A percentile compares a stretch with the other conserved stretches of the same genome.
Conservation (phyloP, 2,797 vertebrate species). For the Poliocrania exsul region DNA sequence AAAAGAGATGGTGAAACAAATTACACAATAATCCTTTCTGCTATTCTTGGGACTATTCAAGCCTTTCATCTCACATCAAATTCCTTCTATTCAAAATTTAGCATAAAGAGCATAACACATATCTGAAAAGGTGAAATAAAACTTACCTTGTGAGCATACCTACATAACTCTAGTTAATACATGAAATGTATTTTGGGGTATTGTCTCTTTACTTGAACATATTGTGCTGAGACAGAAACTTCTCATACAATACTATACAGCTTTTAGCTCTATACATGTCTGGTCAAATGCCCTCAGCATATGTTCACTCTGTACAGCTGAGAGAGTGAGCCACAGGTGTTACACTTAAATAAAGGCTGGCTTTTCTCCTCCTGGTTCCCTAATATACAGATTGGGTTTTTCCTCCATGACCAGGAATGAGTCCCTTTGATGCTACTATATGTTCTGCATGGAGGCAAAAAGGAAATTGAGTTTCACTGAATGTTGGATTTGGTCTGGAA, state of each 20-base stretch:
- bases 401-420: not conserved
- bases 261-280: not conserved
- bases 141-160: not conserved
- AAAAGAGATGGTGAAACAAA: slow-evolving; percentile 14
- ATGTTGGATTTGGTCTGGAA: not conserved
- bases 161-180: not conserved
- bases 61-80: slow-evolving; percentile 3
- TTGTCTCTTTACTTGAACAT: not conserved
- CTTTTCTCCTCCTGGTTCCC: not conserved
- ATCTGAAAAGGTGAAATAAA: not conserved
- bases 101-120: not conserved
- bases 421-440: not conserved
- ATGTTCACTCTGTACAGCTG: not conserved
- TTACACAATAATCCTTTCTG: not conserved
- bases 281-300: slow-evolving; percentile 15
- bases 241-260: not conserved
- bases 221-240: not conserved
- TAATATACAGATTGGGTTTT: not conserved
- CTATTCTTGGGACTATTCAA: slow-evolving; percentile 22
- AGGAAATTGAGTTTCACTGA: not conserved
- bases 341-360: not conserved
- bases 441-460: not conserved
- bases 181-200: not conserved
- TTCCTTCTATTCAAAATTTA: slow-evolving; percentile 33
- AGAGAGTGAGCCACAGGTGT: not conserved